A percentile compares a stretch with the other conserved stretches of the same genome.
These are phyloP conservation scores for Paedocypris sp. DNA, from an alignment of 2,113 vertebrate species.

Conservation along the genomic window DNA sequence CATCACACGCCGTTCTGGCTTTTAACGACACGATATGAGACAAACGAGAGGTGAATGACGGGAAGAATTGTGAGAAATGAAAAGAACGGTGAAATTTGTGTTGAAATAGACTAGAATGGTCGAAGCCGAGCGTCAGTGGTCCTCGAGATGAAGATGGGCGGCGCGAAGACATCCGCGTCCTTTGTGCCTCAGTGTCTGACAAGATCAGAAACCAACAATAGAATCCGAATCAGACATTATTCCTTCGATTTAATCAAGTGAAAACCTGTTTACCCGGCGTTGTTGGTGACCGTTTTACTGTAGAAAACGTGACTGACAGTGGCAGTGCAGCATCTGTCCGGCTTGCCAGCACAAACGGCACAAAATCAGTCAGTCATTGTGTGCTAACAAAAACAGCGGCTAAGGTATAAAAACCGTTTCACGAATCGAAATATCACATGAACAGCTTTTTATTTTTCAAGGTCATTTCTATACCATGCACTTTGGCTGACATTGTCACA, in stretches of 20 bases:
- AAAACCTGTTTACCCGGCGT: too few relatives aligned
- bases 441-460: neutral
- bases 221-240: neutral
- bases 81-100: too few relatives aligned
- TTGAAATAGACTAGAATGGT: too few relatives aligned
- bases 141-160: neutral
- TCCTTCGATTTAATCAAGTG: neutral
- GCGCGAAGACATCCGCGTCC: neutral
- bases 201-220: neutral
- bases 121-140: neutral
- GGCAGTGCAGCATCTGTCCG: neutral
- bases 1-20: too few relatives aligned
- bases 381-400: too few relatives aligned
- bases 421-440: too few relatives aligned
- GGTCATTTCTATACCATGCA: neutral
- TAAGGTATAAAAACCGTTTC: too few relatives aligned
- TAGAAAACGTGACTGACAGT: neutral
- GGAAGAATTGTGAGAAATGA: too few relatives aligned
- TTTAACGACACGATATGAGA: too few relatives aligned
- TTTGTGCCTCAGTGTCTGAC: neutral
- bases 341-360: slow-evolving; percentile 24
- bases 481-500: neutral
- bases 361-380: neutral
- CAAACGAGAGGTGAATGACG: too few relatives aligned
- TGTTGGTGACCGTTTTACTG: too few relatives aligned